Conservation (phyloP, 2,797 vertebrate genomes). For the Ctenosaura bakeri region DNA sequence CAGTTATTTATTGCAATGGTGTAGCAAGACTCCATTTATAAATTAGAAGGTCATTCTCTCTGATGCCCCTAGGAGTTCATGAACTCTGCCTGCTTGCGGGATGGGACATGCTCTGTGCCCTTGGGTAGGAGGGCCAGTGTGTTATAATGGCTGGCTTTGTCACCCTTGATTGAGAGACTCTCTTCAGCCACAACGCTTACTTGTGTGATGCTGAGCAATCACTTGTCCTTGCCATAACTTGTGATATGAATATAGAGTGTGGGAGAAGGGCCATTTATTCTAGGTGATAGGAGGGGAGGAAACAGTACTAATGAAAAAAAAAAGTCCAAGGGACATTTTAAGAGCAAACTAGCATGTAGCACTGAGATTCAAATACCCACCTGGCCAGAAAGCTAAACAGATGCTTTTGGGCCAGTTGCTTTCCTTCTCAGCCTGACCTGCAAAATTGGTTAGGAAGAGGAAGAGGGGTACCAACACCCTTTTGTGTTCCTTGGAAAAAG, state of each 20-base stretch:
- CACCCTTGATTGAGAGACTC: background rate
- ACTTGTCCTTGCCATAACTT: background rate
- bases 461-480: too few relatives aligned
- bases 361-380: background rate
- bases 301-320: background rate
- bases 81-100: background rate
- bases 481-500: background rate
- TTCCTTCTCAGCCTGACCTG: background rate
- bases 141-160: background rate
- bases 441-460: background rate
- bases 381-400: too few relatives aligned
- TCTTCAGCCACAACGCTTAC: background rate
- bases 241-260: background rate
- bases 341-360: background rate
- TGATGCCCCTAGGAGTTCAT: background rate
- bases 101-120: background rate
- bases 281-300: background rate
- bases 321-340: background rate
- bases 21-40: too few relatives aligned
- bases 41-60: too few relatives aligned
- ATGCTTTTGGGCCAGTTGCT: background rate
- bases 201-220: too few relatives aligned
- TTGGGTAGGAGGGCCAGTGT: background rate
- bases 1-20: background rate
- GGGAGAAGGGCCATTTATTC: background rate